Base-by-base conservation (phyloP, 2,797 vertebrate genomes). In the Pseudocheirus occidentalis region DNA sequence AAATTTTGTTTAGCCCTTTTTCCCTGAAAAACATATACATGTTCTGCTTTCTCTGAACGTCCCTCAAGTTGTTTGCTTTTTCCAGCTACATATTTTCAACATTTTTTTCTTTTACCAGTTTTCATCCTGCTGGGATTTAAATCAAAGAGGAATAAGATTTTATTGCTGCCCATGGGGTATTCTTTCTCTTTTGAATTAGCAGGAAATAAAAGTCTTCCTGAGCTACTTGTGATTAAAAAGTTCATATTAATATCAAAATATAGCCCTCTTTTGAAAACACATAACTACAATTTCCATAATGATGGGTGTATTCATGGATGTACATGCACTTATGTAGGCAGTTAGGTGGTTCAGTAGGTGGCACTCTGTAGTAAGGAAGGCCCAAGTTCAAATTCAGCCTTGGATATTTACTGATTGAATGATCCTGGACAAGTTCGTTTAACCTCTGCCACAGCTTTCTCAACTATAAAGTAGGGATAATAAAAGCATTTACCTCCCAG, bases 1-100 rank as follows among this genome's bases (percentile, higher is more conserved):
- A 93, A 96, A 93, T 59, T 90, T 81, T 97, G 94, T 95, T 97
- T 95, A 93, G 94, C 95, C 96, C 92, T 95, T 54, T 93, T 53
- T 58, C 93, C 62, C 55, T 93, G 92, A 95, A 56, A 92, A 95
- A 93, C 55, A 94, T 96, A 94, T 57, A n/a, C 29, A 90, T 92
- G 92, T 90, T 81, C 94, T 59, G 91, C 55, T 95, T 66, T 73
- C 87, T 91, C 91, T 46, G 93, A 94, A 95, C 91, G 5, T 27
- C 94, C 94, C 50, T 95, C 57, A 59, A 92, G 57, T 90, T n/a
- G 0, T 94, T 62, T 92, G 52, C 46, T 92, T 54, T 94, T 94
- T 94, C 96, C 92, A 93, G 90, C 28, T 58, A 57, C 89, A 62
- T 0, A 4, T 62, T 94, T 96, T 96, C 94, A 94, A 92, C 81